phyloP scores from a whole-genome alignment of 2,888 invertebrate genomes.

The Eupithecia pulchellata region DNA sequence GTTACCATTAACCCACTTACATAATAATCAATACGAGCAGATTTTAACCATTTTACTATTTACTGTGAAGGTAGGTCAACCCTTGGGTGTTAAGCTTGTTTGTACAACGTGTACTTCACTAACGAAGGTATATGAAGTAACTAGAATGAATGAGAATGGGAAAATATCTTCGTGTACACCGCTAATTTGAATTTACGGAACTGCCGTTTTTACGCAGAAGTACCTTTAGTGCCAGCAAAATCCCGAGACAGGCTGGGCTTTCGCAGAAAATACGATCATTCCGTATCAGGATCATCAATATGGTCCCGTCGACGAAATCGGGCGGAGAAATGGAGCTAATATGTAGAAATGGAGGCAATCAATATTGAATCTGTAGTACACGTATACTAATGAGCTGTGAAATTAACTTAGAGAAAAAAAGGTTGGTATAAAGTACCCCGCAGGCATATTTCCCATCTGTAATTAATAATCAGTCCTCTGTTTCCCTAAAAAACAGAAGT shows the following conservation, averaged over 20 bases:
- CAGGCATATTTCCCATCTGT: no score
- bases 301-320: constrained; percentile 15
- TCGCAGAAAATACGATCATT: constrained; percentile 34
- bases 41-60: not conserved
- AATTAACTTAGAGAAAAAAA: not conserved
- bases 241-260: constrained; percentile 17
- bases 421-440: not conserved
- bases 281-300: constrained; percentile 17
- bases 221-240: constrained; percentile 2
- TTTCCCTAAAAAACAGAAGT: no score
- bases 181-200: constrained; percentile 17
- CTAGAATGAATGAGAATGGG: constrained; percentile 22
- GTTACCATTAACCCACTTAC: not conserved
- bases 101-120: not conserved
- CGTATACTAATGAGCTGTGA: constrained; percentile 28
- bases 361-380: constrained; percentile 26
- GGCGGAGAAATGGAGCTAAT: constrained; percentile 17
- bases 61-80: not conserved
- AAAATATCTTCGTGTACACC: constrained; percentile 7
- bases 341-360: constrained; percentile 16
- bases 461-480: no score
- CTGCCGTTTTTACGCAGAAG: constrained; percentile 4
- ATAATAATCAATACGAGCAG: not conserved
- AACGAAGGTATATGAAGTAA: constrained; percentile 2
- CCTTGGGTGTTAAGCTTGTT: not conserved